These are phyloP conservation scores for Acipenser ruthenus DNA, from an alignment of 2,797 vertebrate genomes.

Conservation along the genomic window DNA sequence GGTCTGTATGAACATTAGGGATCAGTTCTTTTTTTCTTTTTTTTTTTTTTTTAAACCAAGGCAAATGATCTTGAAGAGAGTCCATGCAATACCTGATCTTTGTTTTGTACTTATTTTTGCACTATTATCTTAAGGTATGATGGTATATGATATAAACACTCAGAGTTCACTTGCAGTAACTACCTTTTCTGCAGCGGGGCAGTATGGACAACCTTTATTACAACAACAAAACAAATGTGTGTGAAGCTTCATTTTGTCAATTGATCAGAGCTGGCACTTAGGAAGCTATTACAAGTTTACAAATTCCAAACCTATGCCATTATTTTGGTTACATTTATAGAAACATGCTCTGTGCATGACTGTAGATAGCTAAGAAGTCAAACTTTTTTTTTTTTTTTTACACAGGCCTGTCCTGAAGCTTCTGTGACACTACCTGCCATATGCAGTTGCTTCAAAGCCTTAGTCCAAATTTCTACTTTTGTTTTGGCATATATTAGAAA, in stretches of 20 bases:
- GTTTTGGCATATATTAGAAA: background rate
- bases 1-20: slow-evolving; percentile 58
- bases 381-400: slow-evolving; percentile 3
- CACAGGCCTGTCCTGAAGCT: slow-evolving; percentile 4
- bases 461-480: slow-evolving; percentile 10
- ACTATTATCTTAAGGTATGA: slow-evolving; percentile 77
- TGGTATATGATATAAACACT: slow-evolving; percentile 60
- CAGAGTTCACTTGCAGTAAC: slow-evolving; percentile 43
- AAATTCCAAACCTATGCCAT: slow-evolving; percentile 19
- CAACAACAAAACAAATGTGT: slow-evolving; percentile 25
- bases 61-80: slow-evolving; percentile 30
- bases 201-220: slow-evolving; percentile 25
- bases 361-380: slow-evolving; percentile 23
- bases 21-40: slow-evolving; percentile 53
- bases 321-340: slow-evolving; percentile 6
- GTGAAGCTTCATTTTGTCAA: slow-evolving; percentile 36
- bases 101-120: slow-evolving; percentile 72
- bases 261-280: slow-evolving; percentile 52
- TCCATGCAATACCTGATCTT: slow-evolving; percentile 51
- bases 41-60: slow-evolving; percentile 43
- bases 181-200: slow-evolving; percentile 39
- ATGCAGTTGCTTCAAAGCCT: slow-evolving; percentile 5
- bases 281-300: slow-evolving; percentile 29
- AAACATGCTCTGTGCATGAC: background rate
- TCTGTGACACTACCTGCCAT: background rate